A percentile compares a stretch with the other conserved stretches of the same genome.
phyloP scores from a whole-genome alignment of 2,113 vertebrate species.

The Ifrita kowaldi region DNA sequence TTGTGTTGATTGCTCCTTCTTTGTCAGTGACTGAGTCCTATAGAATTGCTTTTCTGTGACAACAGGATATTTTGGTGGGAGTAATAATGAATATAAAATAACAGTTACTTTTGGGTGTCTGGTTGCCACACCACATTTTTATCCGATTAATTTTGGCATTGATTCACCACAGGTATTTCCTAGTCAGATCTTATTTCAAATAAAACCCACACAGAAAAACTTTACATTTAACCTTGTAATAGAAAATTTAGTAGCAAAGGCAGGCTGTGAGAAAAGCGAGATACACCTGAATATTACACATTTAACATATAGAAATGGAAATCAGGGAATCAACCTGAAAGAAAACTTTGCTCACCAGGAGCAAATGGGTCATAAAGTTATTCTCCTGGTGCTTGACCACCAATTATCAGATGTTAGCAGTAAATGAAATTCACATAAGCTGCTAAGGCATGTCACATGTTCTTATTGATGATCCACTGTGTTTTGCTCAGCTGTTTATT shows the following conservation, averaged over 20 bases:
- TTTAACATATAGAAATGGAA: background rate
- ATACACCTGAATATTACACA: background rate
- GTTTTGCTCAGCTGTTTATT: background rate
- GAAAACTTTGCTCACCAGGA: background rate
- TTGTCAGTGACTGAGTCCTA: background rate
- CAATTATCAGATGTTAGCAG: background rate
- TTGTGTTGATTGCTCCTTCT: background rate
- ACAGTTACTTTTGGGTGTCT: background rate
- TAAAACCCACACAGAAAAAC: background rate
- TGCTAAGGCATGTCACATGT: background rate
- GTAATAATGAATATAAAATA: background rate
- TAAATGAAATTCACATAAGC: background rate
- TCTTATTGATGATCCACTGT: background rate
- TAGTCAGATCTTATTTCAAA: background rate
- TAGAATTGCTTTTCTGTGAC: background rate
- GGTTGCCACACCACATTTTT: background rate
- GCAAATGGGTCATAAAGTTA: background rate
- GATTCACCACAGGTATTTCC: background rate
- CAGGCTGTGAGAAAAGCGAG: background rate
- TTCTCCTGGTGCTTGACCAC: background rate
- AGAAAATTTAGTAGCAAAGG: background rate
- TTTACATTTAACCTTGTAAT: background rate
- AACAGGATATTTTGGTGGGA: background rate
- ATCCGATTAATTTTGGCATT: background rate
- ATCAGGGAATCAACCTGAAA: background rate